phyloP scores from a whole-genome alignment of 2,113 vertebrate species.

The Lamprologus callipterus region DNA sequence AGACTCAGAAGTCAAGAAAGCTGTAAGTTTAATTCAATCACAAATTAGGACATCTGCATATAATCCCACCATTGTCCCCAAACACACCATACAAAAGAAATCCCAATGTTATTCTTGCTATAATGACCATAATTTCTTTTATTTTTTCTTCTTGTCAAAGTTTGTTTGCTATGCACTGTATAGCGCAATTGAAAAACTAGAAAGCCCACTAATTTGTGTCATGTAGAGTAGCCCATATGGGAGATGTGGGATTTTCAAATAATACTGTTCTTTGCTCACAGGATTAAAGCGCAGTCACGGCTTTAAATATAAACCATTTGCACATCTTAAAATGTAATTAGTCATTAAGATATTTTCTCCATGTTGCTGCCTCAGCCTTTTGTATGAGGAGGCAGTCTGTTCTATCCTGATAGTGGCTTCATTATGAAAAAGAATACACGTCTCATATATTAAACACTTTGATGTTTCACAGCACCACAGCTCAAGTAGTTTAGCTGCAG shows the following conservation, averaged over 20 bases:
- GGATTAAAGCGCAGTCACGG: slow-evolving; percentile 26
- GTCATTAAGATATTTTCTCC: slow-evolving; percentile 46
- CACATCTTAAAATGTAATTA: slow-evolving; percentile 60
- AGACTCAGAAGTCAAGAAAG: not conserved
- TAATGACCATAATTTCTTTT: not conserved
- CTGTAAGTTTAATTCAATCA: slow-evolving; percentile 10
- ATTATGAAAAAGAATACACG: not conserved
- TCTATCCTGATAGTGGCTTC: slow-evolving; percentile 48
- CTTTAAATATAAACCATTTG: slow-evolving; percentile 48
- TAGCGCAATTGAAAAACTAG: not conserved
- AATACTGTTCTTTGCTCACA: slow-evolving; percentile 39
- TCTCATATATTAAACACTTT: slow-evolving; percentile 41
- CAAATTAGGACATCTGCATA: not conserved
- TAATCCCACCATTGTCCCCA: not conserved
- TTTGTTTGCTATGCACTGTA: not conserved
- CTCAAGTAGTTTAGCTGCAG: slow-evolving; percentile 10
- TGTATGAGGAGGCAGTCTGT: slow-evolving; percentile 38
- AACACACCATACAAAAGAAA: not conserved
- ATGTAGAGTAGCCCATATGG: not conserved
- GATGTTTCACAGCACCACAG: slow-evolving; percentile 12
- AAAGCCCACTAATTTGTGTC: slow-evolving; percentile 11
- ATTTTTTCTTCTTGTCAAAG: not conserved
- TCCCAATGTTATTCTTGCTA: not conserved
- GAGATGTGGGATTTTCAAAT: slow-evolving; percentile 1
- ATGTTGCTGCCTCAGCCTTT: slow-evolving; percentile 32